Evolutionary conservation across 2,113 vertebrate genomes (phyloP).

Genomic region (Hassar affinis): DNA sequence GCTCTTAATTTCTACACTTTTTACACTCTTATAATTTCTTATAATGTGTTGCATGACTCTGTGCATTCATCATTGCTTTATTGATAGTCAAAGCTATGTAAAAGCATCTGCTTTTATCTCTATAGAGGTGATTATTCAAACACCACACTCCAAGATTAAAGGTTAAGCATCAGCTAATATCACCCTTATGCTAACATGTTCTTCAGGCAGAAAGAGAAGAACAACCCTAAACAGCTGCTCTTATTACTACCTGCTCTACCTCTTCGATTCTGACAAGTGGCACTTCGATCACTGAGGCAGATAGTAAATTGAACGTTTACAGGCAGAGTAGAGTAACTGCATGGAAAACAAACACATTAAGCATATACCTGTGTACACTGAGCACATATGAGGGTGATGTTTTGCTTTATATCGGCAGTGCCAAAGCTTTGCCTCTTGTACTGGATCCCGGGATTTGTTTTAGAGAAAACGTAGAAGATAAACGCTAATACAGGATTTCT

Average conservation of each 20-base stretch:
- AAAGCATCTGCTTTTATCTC: not conserved
- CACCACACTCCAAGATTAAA: slow-evolving; percentile 26
- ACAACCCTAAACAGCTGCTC: slow-evolving; percentile 33
- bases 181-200: not conserved
- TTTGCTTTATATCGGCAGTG: not conserved
- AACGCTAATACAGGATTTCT: not conserved
- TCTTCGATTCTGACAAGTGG: slow-evolving; percentile 45
- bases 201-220: not conserved
- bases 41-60: not conserved
- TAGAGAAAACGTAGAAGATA: not conserved
- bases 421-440: slow-evolving; percentile 14
- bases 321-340: slow-evolving; percentile 1
- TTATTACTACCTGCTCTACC: slow-evolving; percentile 12
- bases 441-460: slow-evolving; percentile 27
- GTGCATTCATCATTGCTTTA: not conserved
- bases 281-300: slow-evolving; percentile 34
- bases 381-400: slow-evolving; percentile 7
- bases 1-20: too few relatives aligned
- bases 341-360: slow-evolving; percentile 25
- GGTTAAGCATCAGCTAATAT: slow-evolving; percentile 1
- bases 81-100: not conserved
- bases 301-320: slow-evolving; percentile 31
- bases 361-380: slow-evolving; percentile 6
- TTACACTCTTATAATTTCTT: not conserved
- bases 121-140: slow-evolving; percentile 8